Conservation (phyloP, 2,113 vertebrate species). For the Hydropotes inermis region DNA sequence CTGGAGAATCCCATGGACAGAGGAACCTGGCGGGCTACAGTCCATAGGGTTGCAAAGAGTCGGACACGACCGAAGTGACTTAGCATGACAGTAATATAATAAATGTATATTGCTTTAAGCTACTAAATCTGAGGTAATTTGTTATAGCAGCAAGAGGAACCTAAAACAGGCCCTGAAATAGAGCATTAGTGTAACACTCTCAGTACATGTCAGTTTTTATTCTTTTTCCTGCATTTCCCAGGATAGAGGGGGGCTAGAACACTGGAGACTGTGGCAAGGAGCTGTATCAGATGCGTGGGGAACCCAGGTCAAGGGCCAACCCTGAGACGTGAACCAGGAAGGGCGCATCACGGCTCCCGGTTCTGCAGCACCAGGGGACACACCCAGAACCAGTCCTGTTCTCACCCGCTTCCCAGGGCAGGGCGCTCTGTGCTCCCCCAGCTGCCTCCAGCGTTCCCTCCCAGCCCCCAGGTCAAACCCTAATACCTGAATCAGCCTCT, state of each 20-base stretch:
- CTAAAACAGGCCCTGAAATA: neutral
- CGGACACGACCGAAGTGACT: neutral
- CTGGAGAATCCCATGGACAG: neutral
- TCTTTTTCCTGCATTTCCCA: neutral
- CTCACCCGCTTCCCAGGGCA: neutral
- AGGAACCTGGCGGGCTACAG: neutral
- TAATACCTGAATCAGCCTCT: neutral
- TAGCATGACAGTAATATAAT: neutral
- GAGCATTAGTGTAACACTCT: neutral
- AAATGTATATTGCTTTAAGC: neutral
- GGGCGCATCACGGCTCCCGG: neutral
- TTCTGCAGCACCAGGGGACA: neutral
- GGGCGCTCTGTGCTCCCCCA: neutral
- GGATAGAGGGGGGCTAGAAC: neutral
- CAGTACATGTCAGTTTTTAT: neutral
- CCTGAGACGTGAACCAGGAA: neutral
- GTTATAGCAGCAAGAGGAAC: neutral
- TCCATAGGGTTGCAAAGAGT: neutral
- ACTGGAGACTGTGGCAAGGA: neutral
- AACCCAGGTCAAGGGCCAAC: neutral
- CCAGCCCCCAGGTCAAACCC: neutral
- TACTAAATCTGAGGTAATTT: neutral
- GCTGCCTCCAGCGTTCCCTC: neutral
- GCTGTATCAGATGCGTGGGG: too few relatives aligned
- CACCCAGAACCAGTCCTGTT: neutral